Evolutionary conservation across 1,140 invertebrate species (phyloP), one percentile per base, ranked within the genome.

Genomic region (Dermatophagoides farinae): DNA sequence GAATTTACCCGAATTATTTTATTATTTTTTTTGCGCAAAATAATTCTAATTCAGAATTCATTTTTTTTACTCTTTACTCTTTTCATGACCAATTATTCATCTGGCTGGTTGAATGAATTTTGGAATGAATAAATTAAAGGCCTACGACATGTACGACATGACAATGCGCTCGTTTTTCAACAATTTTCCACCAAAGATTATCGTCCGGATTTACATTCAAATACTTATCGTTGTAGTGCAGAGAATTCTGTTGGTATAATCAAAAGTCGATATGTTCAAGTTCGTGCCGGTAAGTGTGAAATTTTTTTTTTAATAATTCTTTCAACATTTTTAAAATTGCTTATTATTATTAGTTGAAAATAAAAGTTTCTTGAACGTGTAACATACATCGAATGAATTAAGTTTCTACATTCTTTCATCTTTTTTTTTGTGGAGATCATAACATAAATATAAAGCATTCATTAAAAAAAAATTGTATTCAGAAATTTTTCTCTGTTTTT

Each of bases 141-240:
- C 16, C 44, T 67, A 14, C 60, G 66, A 37, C 62, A 65, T 23
- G 43, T 67, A 10, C 31, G 64, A 38, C 63, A 64, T 14, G 73
- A 95, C 72, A 88, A 90, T 68, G 92, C 92, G 68, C 75, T 96
- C 63, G 57, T 64, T 11, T 70, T 73, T 59, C 65, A 63, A 43
- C 66, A 68, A 0, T 73, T 72, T 65, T 59, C 64, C 2, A 62
- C 63, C n/a, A 23, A 61, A n/a, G 52, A 64, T 18, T 71, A 70
- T 41, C 25, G 60, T 38, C 62, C 65, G 0, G 61, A 67, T 37
- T 62, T 72, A n/a, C 73, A 73, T 60, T 65, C 66, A 14, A 63
- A 64, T 22, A 65, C 55, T 2, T 72, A 72, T 64, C 66, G 69
- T 53, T 76, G 74, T 61, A 57, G 69, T 8, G 73, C 73, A 10